Conservation (phyloP, 1,140 invertebrate genomes). For the Magallana angulata region DNA sequence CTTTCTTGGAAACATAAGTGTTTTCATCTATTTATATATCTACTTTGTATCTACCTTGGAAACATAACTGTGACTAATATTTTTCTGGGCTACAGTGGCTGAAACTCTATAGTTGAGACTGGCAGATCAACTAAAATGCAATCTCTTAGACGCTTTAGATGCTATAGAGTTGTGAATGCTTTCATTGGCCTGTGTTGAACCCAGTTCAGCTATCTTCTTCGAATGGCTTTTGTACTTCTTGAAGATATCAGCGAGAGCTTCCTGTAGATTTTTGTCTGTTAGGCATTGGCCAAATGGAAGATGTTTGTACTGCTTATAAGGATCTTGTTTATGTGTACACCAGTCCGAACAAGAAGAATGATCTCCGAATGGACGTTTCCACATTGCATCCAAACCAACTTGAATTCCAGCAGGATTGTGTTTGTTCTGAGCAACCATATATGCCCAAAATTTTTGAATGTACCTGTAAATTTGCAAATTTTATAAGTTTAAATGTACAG, state of each 20-base stretch:
- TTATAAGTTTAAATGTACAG: too few species aligned
- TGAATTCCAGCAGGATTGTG: background rate
- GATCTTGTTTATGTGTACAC: background rate
- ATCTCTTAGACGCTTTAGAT: slow-evolving; percentile 37
- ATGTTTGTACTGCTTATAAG: background rate
- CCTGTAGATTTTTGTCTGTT: background rate
- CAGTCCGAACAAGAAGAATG: slow-evolving; percentile 23
- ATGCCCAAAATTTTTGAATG: slow-evolving; percentile 17
- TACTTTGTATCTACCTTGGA: slow-evolving; percentile 26
- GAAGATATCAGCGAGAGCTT: background rate
- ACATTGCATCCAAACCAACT: slow-evolving; percentile 31
- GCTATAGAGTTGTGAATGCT: slow-evolving; percentile 25
- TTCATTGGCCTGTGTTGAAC: slow-evolving; percentile 41
- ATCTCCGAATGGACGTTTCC: slow-evolving; percentile 18
- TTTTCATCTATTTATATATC: too few species aligned
- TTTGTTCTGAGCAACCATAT: slow-evolving; percentile 43
- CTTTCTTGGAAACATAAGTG: too few species aligned
- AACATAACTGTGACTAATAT: slow-evolving; percentile 40
- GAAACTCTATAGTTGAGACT: slow-evolving; percentile 23
- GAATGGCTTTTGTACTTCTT: slow-evolving; percentile 37
- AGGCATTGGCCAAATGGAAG: slow-evolving; percentile 23
- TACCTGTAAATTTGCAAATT: background rate
- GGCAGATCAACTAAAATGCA: slow-evolving; percentile 29
- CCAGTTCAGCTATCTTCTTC: slow-evolving; percentile 13
- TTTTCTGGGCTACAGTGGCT: slow-evolving; percentile 46